Evolutionary conservation across 2,888 invertebrate genomes (phyloP).

Genomic region (Gerris lacustris): DNA sequence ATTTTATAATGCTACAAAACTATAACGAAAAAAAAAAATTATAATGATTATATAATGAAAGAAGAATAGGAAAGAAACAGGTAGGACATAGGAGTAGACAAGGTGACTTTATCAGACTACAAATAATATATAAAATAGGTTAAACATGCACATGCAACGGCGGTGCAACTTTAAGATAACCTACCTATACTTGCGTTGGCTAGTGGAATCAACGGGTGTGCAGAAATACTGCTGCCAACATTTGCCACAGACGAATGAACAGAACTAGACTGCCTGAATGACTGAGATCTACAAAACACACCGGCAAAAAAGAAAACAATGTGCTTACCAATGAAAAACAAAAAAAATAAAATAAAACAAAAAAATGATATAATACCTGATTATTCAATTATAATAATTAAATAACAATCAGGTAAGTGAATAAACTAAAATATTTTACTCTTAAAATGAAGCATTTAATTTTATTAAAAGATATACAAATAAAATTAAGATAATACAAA

Average conservation of each 20-base stretch:
- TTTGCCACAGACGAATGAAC: constrained; percentile 55
- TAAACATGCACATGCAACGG: neutral
- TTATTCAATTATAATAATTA: neutral
- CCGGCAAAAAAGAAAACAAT: constrained; percentile 39
- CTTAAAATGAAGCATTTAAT: too few relatives aligned
- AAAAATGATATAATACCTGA: neutral
- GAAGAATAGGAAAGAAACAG: neutral
- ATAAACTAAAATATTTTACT: too few relatives aligned
- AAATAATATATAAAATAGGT: neutral
- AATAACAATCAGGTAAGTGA: too few relatives aligned
- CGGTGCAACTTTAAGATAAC: constrained; percentile 30
- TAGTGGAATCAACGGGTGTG: constrained; percentile 87
- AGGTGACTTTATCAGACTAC: neutral
- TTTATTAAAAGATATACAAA: too few relatives aligned
- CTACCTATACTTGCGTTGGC: constrained; percentile 42
- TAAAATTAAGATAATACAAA: too few relatives aligned
- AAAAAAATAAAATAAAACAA: constrained; percentile 7
- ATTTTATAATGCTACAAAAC: too few relatives aligned
- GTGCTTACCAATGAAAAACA: constrained; percentile 14
- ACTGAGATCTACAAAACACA: constrained; percentile 70
- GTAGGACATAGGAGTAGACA: neutral
- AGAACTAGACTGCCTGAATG: constrained; percentile 75
- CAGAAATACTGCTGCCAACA: constrained; percentile 81
- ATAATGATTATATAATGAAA: neutral
- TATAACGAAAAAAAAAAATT: neutral